Percentiles rank a stretch among this genome's conserved stretches.
These are phyloP conservation scores for Coenobita brevimanus DNA, from an alignment of 1,140 invertebrate species.

Conservation along the genomic window DNA sequence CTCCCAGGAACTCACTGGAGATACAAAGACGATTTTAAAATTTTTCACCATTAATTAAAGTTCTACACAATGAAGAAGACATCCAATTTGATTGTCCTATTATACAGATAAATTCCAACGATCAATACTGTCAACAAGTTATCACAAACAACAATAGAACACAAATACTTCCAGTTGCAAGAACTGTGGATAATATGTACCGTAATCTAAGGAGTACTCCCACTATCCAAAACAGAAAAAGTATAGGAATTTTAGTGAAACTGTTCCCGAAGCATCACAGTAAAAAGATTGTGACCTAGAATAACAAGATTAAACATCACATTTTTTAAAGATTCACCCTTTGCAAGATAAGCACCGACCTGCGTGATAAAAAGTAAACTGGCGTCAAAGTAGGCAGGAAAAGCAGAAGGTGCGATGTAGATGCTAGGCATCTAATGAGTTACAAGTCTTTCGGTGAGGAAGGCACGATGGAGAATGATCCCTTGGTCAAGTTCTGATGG, in stretches of 20 bases:
- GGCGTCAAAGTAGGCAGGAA: not conserved
- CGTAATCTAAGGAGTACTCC: not conserved
- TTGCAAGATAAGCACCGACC: not conserved
- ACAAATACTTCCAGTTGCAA: constrained; percentile 41
- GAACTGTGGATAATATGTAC: constrained; percentile 16
- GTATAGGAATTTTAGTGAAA: constrained; percentile 28
- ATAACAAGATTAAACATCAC: constrained; percentile 34
- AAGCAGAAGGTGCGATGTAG: not conserved
- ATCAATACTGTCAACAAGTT: constrained; percentile 55
- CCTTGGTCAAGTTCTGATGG: not conserved
- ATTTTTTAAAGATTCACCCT: constrained; percentile 6
- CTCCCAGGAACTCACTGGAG: too few species aligned
- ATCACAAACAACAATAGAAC: constrained; percentile 60
- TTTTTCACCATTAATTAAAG: too few species aligned
- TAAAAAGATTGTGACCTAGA: constrained; percentile 51
- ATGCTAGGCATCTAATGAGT: too few species aligned
- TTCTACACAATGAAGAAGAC: not conserved
- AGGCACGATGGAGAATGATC: constrained; percentile 27
- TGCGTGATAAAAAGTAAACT: not conserved
- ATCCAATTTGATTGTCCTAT: constrained; percentile 56
- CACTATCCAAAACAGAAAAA: not conserved
- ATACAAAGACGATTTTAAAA: too few species aligned
- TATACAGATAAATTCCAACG: constrained; percentile 58
- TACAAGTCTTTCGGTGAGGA: constrained; percentile 21
- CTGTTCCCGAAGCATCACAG: constrained; percentile 44